A percentile compares a stretch with the other conserved stretches of the same genome.
phyloP scores from a whole-genome alignment of 2,888 invertebrate genomes.

The Myopa tessellatipennis region DNA sequence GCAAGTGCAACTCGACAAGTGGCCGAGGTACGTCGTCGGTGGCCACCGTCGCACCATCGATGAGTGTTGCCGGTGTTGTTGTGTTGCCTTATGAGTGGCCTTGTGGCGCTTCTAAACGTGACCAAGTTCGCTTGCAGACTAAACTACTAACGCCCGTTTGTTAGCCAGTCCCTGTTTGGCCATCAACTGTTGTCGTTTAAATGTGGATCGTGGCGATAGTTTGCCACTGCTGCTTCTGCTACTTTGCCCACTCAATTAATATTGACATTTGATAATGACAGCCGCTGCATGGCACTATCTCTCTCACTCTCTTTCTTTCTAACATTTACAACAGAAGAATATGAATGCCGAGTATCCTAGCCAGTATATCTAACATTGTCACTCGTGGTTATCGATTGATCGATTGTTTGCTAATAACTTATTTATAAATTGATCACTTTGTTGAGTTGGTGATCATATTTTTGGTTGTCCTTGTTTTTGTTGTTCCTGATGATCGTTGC shows the following conservation, averaged over 20 bases:
- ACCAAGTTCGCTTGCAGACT: slow-evolving; percentile 24
- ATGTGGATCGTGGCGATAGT: slow-evolving; percentile 25
- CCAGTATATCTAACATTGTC: too few relatives aligned
- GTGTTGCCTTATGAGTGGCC: slow-evolving; percentile 32
- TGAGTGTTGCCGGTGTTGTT: slow-evolving; percentile 6
- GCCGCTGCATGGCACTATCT: not conserved
- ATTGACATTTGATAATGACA: slow-evolving; percentile 50
- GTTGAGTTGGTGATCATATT: slow-evolving; percentile 35
- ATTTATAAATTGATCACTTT: slow-evolving; percentile 64
- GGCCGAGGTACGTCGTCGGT: not conserved
- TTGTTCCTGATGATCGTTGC: slow-evolving; percentile 35
- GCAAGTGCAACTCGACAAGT: slow-evolving; percentile 31
- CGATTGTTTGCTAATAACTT: slow-evolving; percentile 52
- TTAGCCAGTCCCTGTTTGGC: slow-evolving; percentile 17
- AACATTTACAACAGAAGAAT: not conserved
- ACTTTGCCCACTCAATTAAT: slow-evolving; percentile 54
- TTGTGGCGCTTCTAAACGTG: slow-evolving; percentile 37
- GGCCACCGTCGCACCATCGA: not conserved
- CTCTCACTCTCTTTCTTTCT: not conserved
- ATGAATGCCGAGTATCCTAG: not conserved
- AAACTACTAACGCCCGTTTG: not conserved
- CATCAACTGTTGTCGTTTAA: slow-evolving; percentile 18
- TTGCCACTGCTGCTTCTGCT: not conserved
- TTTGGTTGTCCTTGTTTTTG: not conserved
- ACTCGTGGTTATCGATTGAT: slow-evolving; percentile 39